These are phyloP conservation scores for Chaetophractus vellerosus DNA, from an alignment of 2,797 vertebrate species.

Conservation along the genomic window DNA sequence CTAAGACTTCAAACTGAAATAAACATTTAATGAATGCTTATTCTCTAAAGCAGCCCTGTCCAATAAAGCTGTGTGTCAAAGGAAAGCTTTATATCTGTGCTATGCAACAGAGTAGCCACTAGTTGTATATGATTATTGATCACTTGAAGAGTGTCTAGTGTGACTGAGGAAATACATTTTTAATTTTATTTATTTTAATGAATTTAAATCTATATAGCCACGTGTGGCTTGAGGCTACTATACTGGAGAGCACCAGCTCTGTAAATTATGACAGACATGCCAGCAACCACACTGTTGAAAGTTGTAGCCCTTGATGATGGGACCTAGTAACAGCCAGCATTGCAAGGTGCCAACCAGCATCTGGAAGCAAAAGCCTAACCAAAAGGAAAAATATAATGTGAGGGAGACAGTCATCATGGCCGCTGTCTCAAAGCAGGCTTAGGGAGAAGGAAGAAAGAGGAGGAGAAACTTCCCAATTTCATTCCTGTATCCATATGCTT, in stretches of 20 bases:
- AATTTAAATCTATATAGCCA: not conserved
- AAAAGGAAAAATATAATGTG: not conserved
- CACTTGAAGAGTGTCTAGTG: not conserved
- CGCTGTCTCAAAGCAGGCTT: not conserved
- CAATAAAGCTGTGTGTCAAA: not conserved
- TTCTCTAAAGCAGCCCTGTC: not conserved
- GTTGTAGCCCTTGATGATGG: not conserved
- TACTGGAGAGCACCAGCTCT: too few species aligned
- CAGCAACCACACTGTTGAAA: not conserved
- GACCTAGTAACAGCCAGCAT: not conserved
- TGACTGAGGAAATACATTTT: not conserved
- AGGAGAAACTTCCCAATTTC: not conserved
- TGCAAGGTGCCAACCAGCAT: not conserved
- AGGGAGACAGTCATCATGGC: not conserved
- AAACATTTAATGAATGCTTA: not conserved
- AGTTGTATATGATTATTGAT: not conserved
- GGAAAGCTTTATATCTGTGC: not conserved
- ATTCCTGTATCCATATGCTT: not conserved
- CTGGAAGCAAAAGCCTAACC: fast-evolving
- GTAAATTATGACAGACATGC: not conserved
- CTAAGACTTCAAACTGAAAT: not conserved
- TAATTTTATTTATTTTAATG: not conserved
- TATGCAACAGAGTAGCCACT: not conserved
- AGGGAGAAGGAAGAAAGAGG: not conserved
- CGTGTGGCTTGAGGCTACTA: not conserved